These are phyloP conservation scores for Scytalopus superciliaris DNA, from an alignment of 2,113 vertebrate species.

Conservation along the genomic window DNA sequence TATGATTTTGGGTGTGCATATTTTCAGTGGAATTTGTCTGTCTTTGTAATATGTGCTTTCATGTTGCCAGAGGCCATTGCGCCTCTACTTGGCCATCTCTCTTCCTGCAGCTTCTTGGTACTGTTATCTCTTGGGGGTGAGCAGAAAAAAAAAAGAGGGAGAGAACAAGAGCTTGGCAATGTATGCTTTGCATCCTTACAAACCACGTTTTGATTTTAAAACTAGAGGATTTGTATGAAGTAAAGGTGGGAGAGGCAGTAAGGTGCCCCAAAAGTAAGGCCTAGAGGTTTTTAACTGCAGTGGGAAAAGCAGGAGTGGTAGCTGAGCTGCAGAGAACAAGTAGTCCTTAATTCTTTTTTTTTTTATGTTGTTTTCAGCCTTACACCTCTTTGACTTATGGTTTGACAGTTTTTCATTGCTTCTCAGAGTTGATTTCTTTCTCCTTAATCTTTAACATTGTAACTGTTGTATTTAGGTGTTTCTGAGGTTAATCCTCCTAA, in stretches of 20 bases:
- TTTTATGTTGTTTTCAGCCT: not conserved
- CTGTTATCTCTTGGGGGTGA: not conserved
- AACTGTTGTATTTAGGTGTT: not conserved
- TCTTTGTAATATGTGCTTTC: not conserved
- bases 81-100: not conserved
- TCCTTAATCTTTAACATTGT: not conserved
- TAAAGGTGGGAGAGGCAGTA: not conserved
- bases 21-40: not conserved
- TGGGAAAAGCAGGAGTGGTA: not conserved
- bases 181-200: not conserved
- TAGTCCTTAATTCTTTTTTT: not conserved
- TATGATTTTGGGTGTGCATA: not conserved
- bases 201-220: not conserved
- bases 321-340: not conserved
- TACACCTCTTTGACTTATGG: not conserved
- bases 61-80: not conserved
- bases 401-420: not conserved
- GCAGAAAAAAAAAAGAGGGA: fast-evolving
- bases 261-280: not conserved
- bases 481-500: not conserved
- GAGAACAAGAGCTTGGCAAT: not conserved
- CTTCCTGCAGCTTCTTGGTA: not conserved
- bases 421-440: not conserved
- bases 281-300: not conserved
- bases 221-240: not conserved